Conservation (phyloP, 1,140 invertebrate species). For the Chironomus tepperi region DNA sequence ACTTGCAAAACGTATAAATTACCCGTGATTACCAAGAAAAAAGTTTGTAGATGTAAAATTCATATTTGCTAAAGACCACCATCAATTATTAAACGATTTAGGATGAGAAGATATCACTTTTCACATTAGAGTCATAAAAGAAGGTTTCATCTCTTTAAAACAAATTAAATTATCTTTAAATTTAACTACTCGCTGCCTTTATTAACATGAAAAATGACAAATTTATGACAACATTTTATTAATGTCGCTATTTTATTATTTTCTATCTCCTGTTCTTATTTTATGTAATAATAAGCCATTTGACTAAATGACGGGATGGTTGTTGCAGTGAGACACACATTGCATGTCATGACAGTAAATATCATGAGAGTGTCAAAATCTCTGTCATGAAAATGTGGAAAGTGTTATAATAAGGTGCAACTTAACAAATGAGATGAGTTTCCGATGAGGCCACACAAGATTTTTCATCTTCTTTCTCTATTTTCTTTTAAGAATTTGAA, state of each 20-base stretch:
- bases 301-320: neutral
- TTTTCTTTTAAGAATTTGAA: too few species aligned
- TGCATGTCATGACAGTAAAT: constrained; percentile 7
- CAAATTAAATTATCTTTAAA: neutral
- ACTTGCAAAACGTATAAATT: constrained; percentile 6
- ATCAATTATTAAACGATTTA: constrained; percentile 20
- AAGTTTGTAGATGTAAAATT: too few species aligned
- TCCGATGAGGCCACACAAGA: neutral
- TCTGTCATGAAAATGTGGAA: neutral
- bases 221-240: constrained; percentile 11
- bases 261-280: too few species aligned
- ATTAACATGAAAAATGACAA: constrained; percentile 4
- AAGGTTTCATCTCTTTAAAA: constrained; percentile 7
- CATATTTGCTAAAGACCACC: constrained; percentile 1
- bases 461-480: too few species aligned
- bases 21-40: neutral
- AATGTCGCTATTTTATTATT: too few species aligned
- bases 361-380: constrained; percentile 3
- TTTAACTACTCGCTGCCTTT: constrained; percentile 1
- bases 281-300: neutral
- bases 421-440: neutral
- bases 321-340: neutral
- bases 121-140: neutral
- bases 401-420: neutral
- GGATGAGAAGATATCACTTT: constrained; percentile 5